Percentiles rank a stretch among this genome's conserved stretches.
These are phyloP conservation scores for Peromyscus eremicus DNA, from an alignment of 2,797 vertebrate genomes.

Conservation along the genomic window DNA sequence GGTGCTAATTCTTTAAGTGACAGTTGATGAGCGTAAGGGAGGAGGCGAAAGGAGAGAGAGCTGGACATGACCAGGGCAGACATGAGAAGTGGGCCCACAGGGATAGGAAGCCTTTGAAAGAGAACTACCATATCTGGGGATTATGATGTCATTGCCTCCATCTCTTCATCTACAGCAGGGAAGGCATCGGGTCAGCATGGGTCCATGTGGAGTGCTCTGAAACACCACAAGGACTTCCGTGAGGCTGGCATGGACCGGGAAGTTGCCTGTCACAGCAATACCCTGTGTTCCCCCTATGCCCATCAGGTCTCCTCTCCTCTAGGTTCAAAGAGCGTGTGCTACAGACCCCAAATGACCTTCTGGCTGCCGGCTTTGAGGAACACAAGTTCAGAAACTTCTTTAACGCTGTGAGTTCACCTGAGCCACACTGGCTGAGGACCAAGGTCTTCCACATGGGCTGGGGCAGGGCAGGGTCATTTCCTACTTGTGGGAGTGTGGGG, in stretches of 20 bases:
- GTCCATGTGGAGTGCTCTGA: too few species aligned
- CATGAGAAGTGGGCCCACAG: not conserved
- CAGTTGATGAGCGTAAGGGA: not conserved
- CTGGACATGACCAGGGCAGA: not conserved
- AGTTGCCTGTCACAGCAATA: not conserved
- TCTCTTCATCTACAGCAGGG: not conserved
- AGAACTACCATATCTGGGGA: not conserved
- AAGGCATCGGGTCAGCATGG: not conserved
- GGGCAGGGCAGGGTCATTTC: not conserved
- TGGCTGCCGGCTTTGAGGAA: constrained; percentile 88
- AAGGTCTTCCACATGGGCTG: not conserved
- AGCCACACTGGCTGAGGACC: not conserved
- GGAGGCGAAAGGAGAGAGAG: not conserved
- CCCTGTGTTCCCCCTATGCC: not conserved
- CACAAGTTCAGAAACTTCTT: constrained; percentile 86
- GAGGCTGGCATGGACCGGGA: not conserved
- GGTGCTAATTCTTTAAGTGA: not conserved
- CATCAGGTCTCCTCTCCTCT: not conserved
- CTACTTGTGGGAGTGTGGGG: not conserved
- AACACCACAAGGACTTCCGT: too few species aligned
- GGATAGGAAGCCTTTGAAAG: not conserved
- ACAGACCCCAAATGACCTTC: constrained; percentile 84
- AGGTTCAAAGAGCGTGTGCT: constrained; percentile 86
- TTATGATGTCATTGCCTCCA: not conserved
- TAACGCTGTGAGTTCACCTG: constrained; percentile 82